Conservation (phyloP, 2,888 invertebrate genomes). For the Trissolcus brochymenae region DNA sequence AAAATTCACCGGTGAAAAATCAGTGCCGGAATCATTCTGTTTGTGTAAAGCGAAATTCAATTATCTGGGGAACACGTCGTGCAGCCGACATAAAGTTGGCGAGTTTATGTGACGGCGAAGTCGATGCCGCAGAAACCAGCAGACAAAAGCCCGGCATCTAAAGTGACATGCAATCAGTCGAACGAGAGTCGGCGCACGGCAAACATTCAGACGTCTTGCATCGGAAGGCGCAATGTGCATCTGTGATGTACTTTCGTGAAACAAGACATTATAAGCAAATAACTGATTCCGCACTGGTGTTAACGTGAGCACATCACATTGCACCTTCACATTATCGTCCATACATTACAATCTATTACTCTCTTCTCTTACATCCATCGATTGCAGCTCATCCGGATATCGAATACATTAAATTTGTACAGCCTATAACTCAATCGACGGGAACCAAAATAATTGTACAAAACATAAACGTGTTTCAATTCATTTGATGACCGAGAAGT, state of each 20-base stretch:
- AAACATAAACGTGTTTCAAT: no score
- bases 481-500: no score
- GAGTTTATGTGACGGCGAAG: constrained; percentile 47
- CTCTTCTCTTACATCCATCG: constrained; percentile 38
- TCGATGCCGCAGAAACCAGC: constrained; percentile 44
- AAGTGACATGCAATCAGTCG: constrained; percentile 54
- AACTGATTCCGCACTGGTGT: constrained; percentile 48
- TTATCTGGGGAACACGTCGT: constrained; percentile 41
- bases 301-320: constrained; percentile 48
- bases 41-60: constrained; percentile 48
- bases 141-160: constrained; percentile 53
- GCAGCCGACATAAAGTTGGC: constrained; percentile 38
- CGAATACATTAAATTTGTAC: constrained; percentile 19
- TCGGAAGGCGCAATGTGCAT: constrained; percentile 54
- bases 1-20: neutral
- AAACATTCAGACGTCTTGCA: constrained; percentile 52
- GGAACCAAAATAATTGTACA: no score
- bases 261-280: constrained; percentile 57
- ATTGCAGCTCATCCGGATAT: constrained; percentile 38
- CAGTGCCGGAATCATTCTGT: constrained; percentile 3
- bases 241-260: constrained; percentile 53
- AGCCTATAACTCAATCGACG: no score
- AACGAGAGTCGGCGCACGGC: constrained; percentile 46
- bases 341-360: constrained; percentile 38
- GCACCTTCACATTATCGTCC: constrained; percentile 46